Evolutionary conservation across 2,113 vertebrate genomes (phyloP), one percentile per base, ranked within the genome.

Genomic region (Todiramphus chloris): DNA sequence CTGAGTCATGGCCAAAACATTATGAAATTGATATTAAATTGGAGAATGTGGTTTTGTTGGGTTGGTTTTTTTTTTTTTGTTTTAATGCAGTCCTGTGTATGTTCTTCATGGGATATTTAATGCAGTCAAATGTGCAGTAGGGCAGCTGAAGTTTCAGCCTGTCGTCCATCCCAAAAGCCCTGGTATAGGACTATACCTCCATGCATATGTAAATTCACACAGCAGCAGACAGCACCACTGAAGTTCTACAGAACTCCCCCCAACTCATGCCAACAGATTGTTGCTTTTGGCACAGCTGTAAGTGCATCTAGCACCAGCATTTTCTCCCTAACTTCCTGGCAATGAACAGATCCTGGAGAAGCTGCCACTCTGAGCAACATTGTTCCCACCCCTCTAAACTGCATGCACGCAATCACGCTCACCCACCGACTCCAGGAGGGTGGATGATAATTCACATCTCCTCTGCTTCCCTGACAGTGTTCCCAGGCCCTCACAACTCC

Each of bases 181-280:
- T n/a, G 20, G 13, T 10, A 11, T 1, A 37, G 7, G 24, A 25
- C 6, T 2, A 0, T 21, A 53, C 6, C 3, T 58, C 31, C 21
- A 7, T 9, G 24, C 20, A 27, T 4, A 8, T 6, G 11, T 31
- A 80, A 31, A 2, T 55, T 63, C 24, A 59, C 21, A 33, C 13
- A 78, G 67, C 28, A 67, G 62, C 31, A 67, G 44, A 39, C 30
- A 86, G n/a, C n/a, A 59, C 24, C 14, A 21, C n/a, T 41, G 21
- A 83, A 85, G 82, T 20, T 16, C 14, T 44, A 13, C n/a, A 76
- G 21, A 58, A 41, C 10, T 53, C 0, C 4, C 6, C 8, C 7
- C 2, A 5, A 7, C 11, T 27, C 20, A 43, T n/a, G 31, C 44
- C 59, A 80, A 35, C 21, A 43, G 46, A 41, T 50, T 19, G 1